Conservation (phyloP, 1,140 invertebrate genomes). For the Eulimnadia texana region DNA sequence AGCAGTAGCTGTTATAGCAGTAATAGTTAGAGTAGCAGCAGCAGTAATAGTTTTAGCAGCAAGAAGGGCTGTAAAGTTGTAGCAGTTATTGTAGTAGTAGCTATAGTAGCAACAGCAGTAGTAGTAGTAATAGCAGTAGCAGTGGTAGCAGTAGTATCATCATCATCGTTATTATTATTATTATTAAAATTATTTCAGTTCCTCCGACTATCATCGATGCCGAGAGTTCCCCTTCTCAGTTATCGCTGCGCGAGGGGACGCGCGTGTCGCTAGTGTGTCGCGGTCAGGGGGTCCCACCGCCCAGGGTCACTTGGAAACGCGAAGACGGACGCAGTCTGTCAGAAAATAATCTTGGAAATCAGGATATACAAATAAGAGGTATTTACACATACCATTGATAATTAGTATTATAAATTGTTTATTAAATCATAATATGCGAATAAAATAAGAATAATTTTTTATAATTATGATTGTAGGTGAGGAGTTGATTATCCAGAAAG, state of each 20-base stretch:
- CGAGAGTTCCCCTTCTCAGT: slow-evolving; percentile 67
- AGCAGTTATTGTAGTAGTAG: too few relatives aligned
- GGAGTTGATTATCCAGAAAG: slow-evolving; percentile 63
- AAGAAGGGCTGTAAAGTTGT: too few relatives aligned
- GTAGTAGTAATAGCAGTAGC: too few relatives aligned
- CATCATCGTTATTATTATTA: too few relatives aligned
- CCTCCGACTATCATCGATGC: slow-evolving; percentile 79
- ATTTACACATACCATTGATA: too few relatives aligned
- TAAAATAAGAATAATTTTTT: slow-evolving; percentile 31
- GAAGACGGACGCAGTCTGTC: slow-evolving; percentile 42
- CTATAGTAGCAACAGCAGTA: too few relatives aligned
- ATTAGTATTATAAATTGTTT: neutral
- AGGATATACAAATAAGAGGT: neutral
- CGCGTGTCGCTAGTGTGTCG: slow-evolving; percentile 54
- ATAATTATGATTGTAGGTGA: too few relatives aligned
- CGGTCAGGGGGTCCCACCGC: slow-evolving; percentile 25
- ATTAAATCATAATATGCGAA: neutral
- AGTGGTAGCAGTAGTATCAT: too few relatives aligned
- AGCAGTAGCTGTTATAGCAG: too few relatives aligned
- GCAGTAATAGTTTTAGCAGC: too few relatives aligned
- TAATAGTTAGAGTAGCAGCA: too few relatives aligned
- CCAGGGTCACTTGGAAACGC: slow-evolving; percentile 15
- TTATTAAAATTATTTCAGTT: slow-evolving; percentile 37
- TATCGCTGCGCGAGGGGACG: slow-evolving; percentile 73
- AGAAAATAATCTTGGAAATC: neutral